Evolutionary conservation across 2,113 vertebrate species (phyloP), one percentile per base, ranked within the genome.

Genomic region (Phylloscopus trochiloides): DNA sequence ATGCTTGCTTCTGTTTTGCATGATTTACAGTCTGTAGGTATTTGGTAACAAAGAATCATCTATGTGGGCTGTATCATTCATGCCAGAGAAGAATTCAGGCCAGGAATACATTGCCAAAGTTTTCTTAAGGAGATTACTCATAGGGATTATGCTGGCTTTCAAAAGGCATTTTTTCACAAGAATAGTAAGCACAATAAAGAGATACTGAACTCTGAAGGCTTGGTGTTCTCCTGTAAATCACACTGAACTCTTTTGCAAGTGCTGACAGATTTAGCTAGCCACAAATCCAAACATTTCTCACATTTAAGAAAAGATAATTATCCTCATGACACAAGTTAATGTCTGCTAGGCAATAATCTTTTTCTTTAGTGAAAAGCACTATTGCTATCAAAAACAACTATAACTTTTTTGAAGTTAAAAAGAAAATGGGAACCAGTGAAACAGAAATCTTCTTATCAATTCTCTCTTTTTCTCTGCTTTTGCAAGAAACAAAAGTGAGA

Each of bases 81-180:
- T 89, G 77, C 38, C 81, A 87, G 88, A 95, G 80, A 76, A 83
- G 34, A 80, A 93, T 91, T 94, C 51, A 93, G 71, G 71, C 65
- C 73, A 97, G 89, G 93, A 96, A 95, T 63, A 91, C 70, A 66
- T 79, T 87, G 78, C 45, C 48, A 45, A 86, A 76, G 34, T 88
- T 96, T 90, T 88, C 31, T 86, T 90, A 70, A 89, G 70, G 38
- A 94, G 58, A 80, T 97, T 93, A 86, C n/a, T 83, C 50, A 36
- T 29, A 50, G 17, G 36, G 21, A 75, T 90, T 72, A 43, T 67
- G 22, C 17, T 92, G 61, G n/a, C 47, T 94, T 97, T 96, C 94
- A 84, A 51, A 94, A 94, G 58, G 43, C 74, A 84, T 92, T 16
- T 92, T 80, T 84, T 68, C 36, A 48, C 20, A 43, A 24, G 15